These are phyloP conservation scores for Xestia sexstrigata DNA, from an alignment of 2,888 invertebrate genomes.

Conservation along the genomic window DNA sequence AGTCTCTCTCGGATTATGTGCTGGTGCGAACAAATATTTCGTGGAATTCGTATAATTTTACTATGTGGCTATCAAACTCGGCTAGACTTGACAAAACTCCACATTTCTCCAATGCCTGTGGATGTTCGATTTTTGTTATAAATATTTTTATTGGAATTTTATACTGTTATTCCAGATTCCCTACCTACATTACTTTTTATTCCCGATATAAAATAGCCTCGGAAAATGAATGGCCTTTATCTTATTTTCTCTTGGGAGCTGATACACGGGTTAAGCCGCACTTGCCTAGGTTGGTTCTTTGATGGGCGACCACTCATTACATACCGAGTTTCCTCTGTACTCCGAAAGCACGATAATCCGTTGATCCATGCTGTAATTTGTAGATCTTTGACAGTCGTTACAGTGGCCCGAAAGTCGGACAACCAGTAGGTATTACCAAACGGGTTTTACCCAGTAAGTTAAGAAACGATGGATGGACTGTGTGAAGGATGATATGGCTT, in stretches of 20 bases:
- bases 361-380: too few species aligned
- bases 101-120: not conserved
- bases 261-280: too few species aligned
- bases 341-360: too few species aligned
- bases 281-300: too few species aligned
- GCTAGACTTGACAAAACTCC: not conserved
- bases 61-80: not conserved
- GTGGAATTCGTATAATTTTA: constrained; percentile 30
- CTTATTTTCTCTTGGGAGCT: not conserved
- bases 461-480: too few species aligned
- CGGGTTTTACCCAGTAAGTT: too few species aligned
- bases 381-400: too few species aligned
- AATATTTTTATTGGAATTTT: constrained; percentile 13
- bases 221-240: not conserved
- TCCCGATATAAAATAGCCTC: not conserved
- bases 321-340: too few species aligned
- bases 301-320: too few species aligned
- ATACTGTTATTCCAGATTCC: not conserved
- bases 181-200: not conserved
- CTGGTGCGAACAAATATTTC: not conserved
- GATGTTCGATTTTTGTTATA: constrained; percentile 8
- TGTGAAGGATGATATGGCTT: too few species aligned
- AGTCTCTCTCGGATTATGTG: not conserved
- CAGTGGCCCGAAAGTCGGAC: too few species aligned
- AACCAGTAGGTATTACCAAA: too few species aligned